Evolutionary conservation across 2,888 invertebrate species (phyloP).

Genomic region (Folsomia manolachei): DNA sequence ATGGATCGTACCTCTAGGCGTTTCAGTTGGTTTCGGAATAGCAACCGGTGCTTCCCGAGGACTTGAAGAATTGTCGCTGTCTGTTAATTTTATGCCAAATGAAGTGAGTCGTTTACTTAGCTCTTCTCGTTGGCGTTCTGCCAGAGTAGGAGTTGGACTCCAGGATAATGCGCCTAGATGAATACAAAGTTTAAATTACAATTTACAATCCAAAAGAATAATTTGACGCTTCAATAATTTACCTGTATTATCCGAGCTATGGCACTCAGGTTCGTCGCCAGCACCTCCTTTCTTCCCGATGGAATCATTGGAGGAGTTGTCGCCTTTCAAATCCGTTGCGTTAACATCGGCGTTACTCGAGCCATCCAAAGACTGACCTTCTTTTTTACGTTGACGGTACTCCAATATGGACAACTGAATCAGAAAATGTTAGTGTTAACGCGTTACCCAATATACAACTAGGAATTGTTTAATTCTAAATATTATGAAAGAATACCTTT

Average conservation of each 20-base stretch:
- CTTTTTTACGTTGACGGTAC: conserved; percentile 78
- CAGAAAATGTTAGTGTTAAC: background rate
- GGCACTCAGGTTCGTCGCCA: background rate
- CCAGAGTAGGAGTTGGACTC: conserved; percentile 78
- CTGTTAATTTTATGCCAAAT: conserved; percentile 30
- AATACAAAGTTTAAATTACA: background rate
- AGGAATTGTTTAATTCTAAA: background rate
- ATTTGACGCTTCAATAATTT: too few species aligned
- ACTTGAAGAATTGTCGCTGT: background rate
- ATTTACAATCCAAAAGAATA: too few species aligned
- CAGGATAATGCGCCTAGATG: conserved; percentile 54
- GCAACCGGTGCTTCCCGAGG: background rate
- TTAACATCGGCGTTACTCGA: background rate
- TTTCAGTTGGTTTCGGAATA: background rate
- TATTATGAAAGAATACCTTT: conserved; percentile 13
- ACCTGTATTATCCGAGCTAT: background rate
- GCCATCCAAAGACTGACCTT: conserved; percentile 48
- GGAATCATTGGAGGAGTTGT: background rate
- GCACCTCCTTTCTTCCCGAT: background rate
- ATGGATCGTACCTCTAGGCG: background rate
- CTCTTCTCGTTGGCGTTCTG: conserved; percentile 83
- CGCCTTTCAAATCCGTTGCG: background rate
- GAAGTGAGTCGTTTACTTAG: conserved; percentile 70
- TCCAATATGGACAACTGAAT: conserved; percentile 56
- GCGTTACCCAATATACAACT: too few species aligned